These are phyloP conservation scores for Anthophora plumipes DNA, from an alignment of 2,888 invertebrate genomes.

Conservation along the genomic window DNA sequence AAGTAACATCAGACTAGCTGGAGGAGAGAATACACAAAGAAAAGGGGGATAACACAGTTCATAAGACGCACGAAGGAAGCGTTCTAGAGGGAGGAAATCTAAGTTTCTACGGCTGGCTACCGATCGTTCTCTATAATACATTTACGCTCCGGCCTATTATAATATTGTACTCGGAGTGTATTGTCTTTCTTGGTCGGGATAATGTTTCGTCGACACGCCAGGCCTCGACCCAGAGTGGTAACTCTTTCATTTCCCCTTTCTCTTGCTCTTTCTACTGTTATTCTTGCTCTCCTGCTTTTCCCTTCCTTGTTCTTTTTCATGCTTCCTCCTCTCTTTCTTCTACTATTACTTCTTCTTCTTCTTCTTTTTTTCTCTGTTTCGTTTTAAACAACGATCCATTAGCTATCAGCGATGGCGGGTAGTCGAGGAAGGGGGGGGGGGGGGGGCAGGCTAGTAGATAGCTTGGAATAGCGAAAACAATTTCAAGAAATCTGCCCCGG, in stretches of 20 bases:
- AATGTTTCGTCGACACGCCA: conserved; percentile 81
- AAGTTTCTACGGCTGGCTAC: conserved; percentile 71
- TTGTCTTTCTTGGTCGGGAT: conserved; percentile 79
- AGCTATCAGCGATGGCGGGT: conserved; percentile 60
- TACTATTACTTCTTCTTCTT: too few species aligned
- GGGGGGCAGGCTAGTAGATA: conserved; percentile 64
- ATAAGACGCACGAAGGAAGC: conserved; percentile 59
- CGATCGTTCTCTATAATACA: conserved; percentile 74
- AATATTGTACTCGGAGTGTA: conserved; percentile 78
- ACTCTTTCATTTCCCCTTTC: conserved; percentile 73
- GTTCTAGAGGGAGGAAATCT: conserved; percentile 52
- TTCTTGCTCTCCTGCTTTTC: conserved; percentile 11
- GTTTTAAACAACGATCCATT: conserved; percentile 71
- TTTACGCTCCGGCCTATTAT: conserved; percentile 76
- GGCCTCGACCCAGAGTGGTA: conserved; percentile 69
- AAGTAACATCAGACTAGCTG: conserved; percentile 33
- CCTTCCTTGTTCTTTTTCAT: neutral
- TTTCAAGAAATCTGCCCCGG: conserved; percentile 82
- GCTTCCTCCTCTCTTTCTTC: neutral
- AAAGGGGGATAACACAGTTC: conserved; percentile 65
- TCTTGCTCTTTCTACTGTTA: conserved; percentile 20
- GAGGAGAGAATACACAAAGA: conserved; percentile 53
- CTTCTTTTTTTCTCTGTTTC: conserved; percentile 10
- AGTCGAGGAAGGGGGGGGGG: conserved; percentile 39
- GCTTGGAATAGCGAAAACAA: conserved; percentile 79